Percentiles rank a stretch among this genome's conserved stretches.
These are phyloP conservation scores for Pterophyllum scalare DNA, from an alignment of 2,113 vertebrate species.

Conservation along the genomic window DNA sequence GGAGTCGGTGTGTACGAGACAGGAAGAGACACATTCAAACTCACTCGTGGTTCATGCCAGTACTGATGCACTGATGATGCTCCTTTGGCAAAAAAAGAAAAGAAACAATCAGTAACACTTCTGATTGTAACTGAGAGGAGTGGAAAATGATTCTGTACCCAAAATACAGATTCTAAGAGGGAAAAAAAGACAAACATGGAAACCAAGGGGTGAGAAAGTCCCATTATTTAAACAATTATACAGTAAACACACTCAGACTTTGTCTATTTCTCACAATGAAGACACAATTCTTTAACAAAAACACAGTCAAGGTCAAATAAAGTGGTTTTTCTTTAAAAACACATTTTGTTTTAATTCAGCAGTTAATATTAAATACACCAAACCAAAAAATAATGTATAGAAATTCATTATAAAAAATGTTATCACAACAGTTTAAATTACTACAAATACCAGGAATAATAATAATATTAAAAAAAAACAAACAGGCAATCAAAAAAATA, in stretches of 20 bases:
- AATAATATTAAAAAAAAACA: slow-evolving; percentile 28
- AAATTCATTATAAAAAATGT: slow-evolving; percentile 70
- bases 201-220: not conserved
- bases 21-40: slow-evolving; percentile 32
- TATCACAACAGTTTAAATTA: slow-evolving; percentile 56
- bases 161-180: not conserved
- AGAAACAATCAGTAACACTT: slow-evolving; percentile 12
- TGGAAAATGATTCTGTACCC: slow-evolving; percentile 26
- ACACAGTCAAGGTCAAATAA: slow-evolving; percentile 28
- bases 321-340: slow-evolving; percentile 51
- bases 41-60: slow-evolving; percentile 25
- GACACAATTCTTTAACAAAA: slow-evolving; percentile 5
- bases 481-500: slow-evolving; percentile 55
- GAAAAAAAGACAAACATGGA: slow-evolving; percentile 9
- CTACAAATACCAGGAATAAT: slow-evolving; percentile 45
- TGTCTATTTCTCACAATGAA: slow-evolving; percentile 7
- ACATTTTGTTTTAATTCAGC: slow-evolving; percentile 45
- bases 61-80: slow-evolving; percentile 26
- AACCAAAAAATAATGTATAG: slow-evolving; percentile 53
- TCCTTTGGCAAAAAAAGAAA: slow-evolving; percentile 28
- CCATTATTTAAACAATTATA: slow-evolving; percentile 8
- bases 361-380: slow-evolving; percentile 59
- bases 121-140: not conserved
- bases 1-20: slow-evolving; percentile 25
- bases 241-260: not conserved